A percentile compares a stretch with the other conserved stretches of the same genome.
These are phyloP conservation scores for Pardalotus punctatus DNA, from an alignment of 2,113 vertebrate genomes.

Conservation along the genomic window DNA sequence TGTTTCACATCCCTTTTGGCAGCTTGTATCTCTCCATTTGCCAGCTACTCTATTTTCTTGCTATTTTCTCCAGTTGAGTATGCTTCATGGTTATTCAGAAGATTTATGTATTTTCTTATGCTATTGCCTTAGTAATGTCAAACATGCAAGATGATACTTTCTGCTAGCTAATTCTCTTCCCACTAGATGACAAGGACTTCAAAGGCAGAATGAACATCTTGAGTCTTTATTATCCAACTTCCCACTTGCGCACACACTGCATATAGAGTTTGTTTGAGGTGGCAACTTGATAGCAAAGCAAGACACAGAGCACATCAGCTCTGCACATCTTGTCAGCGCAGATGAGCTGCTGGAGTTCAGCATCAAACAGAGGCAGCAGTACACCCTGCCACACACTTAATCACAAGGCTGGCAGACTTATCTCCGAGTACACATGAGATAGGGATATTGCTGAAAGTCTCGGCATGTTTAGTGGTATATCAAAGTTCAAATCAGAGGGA, in stretches of 20 bases:
- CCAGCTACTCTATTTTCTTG: conserved; percentile 15
- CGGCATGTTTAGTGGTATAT: neutral
- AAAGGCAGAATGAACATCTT: neutral
- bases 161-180: conserved; percentile 16
- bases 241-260: neutral
- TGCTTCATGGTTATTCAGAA: neutral
- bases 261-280: neutral
- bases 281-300: neutral
- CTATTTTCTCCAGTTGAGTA: neutral
- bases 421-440: fast-evolving
- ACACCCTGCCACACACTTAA: neutral
- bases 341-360: neutral
- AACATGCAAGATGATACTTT: neutral
- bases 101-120: neutral
- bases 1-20: conserved; percentile 14
- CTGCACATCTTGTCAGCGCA: neutral
- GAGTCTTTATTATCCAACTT: neutral
- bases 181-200: neutral
- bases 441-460: neutral
- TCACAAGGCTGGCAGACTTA: neutral
- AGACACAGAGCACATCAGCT: neutral
- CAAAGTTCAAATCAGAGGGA: neutral
- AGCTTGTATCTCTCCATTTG: neutral
- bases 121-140: conserved; percentile 3
- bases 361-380: neutral